phyloP scores from a whole-genome alignment of 35 echinoderm and acorn worm species.

The Holothuria glaberrima region DNA sequence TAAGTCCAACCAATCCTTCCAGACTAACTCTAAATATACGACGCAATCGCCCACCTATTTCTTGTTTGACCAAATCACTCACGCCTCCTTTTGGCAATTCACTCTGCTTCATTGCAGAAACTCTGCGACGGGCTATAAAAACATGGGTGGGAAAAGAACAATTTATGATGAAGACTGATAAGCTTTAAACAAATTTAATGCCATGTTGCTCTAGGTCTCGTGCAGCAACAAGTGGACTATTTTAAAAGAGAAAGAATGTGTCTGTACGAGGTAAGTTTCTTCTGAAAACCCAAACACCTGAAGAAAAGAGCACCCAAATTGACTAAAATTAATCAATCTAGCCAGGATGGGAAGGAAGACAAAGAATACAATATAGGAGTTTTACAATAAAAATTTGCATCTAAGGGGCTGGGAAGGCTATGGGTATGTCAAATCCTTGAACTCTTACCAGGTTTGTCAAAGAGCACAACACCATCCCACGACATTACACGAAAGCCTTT shows the following conservation, averaged over 20 bases:
- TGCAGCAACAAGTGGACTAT: too few relatives aligned
- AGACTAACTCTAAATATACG: constrained; percentile 16
- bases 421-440: not conserved
- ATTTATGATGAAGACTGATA: not conserved
- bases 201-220: too few relatives aligned
- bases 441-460: constrained; percentile 61
- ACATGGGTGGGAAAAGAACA: constrained; percentile 31
- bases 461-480: constrained; percentile 46
- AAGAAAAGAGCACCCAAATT: not conserved
- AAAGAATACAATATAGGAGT: not conserved
- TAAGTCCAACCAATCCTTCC: constrained; percentile 11
- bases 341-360: not conserved
- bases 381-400: not conserved
- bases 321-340: not conserved
- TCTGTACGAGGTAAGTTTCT: too few relatives aligned
- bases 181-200: too few relatives aligned
- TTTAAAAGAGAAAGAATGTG: too few relatives aligned
- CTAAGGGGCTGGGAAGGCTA: not conserved
- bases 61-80: constrained; percentile 31
- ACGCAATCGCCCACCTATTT: constrained; percentile 20
- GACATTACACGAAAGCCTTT: constrained; percentile 49
- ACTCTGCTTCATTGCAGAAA: constrained; percentile 6
- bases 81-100: not conserved
- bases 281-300: too few relatives aligned
- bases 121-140: constrained; percentile 26